Percentiles rank a stretch among this genome's conserved stretches.
Evolutionary conservation across 2,113 vertebrate genomes (phyloP).

Genomic region (Agelaius phoeniceus): DNA sequence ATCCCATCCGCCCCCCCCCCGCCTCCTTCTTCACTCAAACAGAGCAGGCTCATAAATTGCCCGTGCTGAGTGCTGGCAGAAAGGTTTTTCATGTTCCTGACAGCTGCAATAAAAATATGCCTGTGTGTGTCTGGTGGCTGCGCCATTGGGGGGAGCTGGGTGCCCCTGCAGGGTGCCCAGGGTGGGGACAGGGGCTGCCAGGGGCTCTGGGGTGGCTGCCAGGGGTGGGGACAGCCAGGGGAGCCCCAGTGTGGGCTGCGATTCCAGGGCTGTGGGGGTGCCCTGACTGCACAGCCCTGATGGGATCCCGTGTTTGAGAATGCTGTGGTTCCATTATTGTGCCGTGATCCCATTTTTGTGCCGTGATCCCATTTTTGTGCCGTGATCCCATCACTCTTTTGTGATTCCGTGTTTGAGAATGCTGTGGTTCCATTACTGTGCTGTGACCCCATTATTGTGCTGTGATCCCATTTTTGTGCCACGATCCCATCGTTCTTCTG

Average conservation of each 20-base stretch:
- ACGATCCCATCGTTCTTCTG: too few species aligned
- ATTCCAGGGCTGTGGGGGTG: background rate
- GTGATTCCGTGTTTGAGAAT: too few species aligned
- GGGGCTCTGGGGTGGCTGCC: accelerated
- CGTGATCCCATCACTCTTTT: too few species aligned
- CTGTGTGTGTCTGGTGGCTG: background rate
- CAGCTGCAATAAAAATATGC: slow-evolving; percentile 61
- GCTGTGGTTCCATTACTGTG: too few species aligned
- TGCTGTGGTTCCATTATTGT: too few species aligned
- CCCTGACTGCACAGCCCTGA: too few species aligned
- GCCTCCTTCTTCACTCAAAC: background rate
- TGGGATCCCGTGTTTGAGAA: background rate
- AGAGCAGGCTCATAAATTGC: slow-evolving; percentile 58
- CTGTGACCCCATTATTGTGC: too few species aligned
- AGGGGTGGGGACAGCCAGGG: background rate
- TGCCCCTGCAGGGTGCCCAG: background rate
- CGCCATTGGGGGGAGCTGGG: background rate
- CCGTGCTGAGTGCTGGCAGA: slow-evolving; percentile 54
- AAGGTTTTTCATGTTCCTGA: slow-evolving; percentile 58
- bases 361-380: too few species aligned
- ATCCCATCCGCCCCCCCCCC: background rate
- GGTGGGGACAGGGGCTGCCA: accelerated
- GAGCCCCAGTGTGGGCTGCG: accelerated
- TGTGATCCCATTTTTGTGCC: too few species aligned
- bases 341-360: too few species aligned